phyloP scores from a whole-genome alignment of 2,888 invertebrate genomes.

The Heliothis peltigera region DNA sequence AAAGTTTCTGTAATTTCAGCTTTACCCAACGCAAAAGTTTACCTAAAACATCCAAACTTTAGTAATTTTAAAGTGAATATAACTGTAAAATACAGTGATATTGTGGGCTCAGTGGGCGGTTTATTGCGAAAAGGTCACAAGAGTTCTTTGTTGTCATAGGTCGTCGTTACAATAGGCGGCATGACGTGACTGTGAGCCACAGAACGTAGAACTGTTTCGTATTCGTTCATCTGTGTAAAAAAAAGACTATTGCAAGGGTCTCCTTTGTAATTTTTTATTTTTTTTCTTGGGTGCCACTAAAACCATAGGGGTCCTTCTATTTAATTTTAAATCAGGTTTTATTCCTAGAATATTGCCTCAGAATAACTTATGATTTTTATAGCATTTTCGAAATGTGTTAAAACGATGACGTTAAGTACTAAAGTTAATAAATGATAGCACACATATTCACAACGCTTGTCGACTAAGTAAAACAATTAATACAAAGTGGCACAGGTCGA shows the following conservation, averaged over 20 bases:
- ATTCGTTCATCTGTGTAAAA: constrained; percentile 7
- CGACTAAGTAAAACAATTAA: constrained; percentile 52
- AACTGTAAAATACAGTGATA: constrained; percentile 29
- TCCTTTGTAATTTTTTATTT: constrained; percentile 19
- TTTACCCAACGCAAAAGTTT: constrained; percentile 37
- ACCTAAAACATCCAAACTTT: constrained; percentile 33
- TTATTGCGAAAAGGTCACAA: constrained; percentile 42
- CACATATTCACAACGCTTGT: constrained; percentile 3
- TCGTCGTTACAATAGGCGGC: constrained; percentile 38
- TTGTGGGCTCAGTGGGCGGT: constrained; percentile 22
- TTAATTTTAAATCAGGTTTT: constrained; percentile 11
- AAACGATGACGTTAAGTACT: not conserved
- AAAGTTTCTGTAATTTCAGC: constrained; percentile 27
- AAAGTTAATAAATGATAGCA: constrained; percentile 19
- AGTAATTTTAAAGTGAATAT: constrained; percentile 37
- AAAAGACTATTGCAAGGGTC: constrained; percentile 3
- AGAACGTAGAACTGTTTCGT: constrained; percentile 13
- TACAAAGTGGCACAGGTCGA: constrained; percentile 52
- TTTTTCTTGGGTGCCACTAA: not conserved
- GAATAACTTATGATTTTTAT: not conserved
- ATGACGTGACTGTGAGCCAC: constrained; percentile 13
- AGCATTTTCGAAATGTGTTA: too few relatives aligned
- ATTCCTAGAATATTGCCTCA: not conserved
- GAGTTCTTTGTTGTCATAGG: constrained; percentile 47
- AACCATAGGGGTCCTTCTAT: not conserved